A percentile compares a stretch with the other conserved stretches of the same genome.
Conservation (phyloP, 2,888 invertebrate species). For the Xylota sylvarum region DNA sequence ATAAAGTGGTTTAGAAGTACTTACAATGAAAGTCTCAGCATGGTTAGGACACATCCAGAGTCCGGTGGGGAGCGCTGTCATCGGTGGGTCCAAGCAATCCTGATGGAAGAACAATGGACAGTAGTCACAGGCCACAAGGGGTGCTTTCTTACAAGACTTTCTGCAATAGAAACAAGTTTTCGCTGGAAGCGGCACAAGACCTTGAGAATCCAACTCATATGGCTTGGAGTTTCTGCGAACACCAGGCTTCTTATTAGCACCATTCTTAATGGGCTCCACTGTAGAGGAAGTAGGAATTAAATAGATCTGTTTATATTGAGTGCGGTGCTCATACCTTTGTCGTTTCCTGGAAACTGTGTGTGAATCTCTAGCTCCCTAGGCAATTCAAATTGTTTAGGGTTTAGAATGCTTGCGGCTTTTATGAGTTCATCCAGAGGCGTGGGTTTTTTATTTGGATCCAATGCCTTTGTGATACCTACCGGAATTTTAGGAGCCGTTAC, state of each 20-base stretch:
- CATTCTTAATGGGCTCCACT: constrained; percentile 82
- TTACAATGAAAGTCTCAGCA: constrained; percentile 94
- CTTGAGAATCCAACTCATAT: constrained; percentile 86
- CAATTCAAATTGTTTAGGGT: constrained; percentile 95
- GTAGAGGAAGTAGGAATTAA: constrained; percentile 27
- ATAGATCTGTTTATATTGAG: background rate
- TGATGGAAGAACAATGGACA: constrained; percentile 95
- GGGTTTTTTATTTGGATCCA: constrained; percentile 84
- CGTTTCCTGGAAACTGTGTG: constrained; percentile 92
- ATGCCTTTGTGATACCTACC: constrained; percentile 81
- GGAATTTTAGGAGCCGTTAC: constrained; percentile 81
- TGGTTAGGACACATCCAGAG: constrained; percentile 99
- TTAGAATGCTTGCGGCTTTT: constrained; percentile 92
- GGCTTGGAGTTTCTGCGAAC: constrained; percentile 84
- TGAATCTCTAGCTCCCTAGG: constrained; percentile 92
- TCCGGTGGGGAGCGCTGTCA: constrained; percentile 94
- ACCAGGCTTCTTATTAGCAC: constrained; percentile 79
- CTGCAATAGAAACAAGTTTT: constrained; percentile 94
- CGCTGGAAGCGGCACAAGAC: constrained; percentile 92
- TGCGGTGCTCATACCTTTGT: constrained; percentile 87
- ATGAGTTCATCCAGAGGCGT: constrained; percentile 92
- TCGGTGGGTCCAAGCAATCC: constrained; percentile 97
- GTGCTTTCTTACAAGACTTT: constrained; percentile 93
- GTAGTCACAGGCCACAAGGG: constrained; percentile 96
- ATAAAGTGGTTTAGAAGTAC: constrained; percentile 79